Conservation (phyloP, 2,113 vertebrate species). For the Paratilapia polleni region DNA sequence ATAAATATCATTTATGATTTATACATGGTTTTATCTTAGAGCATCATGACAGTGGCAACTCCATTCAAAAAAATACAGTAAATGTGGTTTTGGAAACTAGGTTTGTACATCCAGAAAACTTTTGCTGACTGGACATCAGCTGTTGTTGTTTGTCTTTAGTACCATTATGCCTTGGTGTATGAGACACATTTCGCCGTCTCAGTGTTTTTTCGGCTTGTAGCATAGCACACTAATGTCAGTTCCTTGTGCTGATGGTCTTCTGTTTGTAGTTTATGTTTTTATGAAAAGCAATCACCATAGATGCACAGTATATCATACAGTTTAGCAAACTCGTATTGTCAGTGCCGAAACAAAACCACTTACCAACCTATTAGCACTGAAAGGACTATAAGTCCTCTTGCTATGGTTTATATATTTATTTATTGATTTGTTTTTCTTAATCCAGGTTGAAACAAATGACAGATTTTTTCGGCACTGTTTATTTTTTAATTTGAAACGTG, state of each 20-base stretch:
- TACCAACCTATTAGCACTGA: constrained; percentile 39
- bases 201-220: constrained; percentile 50
- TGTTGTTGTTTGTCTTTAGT: constrained; percentile 12
- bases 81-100: neutral
- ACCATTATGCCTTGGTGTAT: constrained; percentile 56
- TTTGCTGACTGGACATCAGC: neutral
- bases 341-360: constrained; percentile 29
- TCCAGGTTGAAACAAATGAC: neutral
- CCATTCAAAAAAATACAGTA: constrained; percentile 7
- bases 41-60: neutral
- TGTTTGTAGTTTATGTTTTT: constrained; percentile 17
- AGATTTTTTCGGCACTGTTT: neutral
- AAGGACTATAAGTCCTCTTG: neutral
- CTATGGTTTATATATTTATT: neutral
- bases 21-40: neutral
- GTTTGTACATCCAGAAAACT: neutral
- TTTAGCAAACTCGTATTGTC: constrained; percentile 10
- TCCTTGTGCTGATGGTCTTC: constrained; percentile 10
- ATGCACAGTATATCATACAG: constrained; percentile 21
- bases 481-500: neutral
- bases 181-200: constrained; percentile 17
- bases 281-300: constrained; percentile 30
- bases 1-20: neutral
- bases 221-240: constrained; percentile 12
- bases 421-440: neutral